Evolutionary conservation across 2,113 vertebrate genomes (phyloP), one percentile per base, ranked within the genome.

Genomic region (Ictalurus punctatus): DNA sequence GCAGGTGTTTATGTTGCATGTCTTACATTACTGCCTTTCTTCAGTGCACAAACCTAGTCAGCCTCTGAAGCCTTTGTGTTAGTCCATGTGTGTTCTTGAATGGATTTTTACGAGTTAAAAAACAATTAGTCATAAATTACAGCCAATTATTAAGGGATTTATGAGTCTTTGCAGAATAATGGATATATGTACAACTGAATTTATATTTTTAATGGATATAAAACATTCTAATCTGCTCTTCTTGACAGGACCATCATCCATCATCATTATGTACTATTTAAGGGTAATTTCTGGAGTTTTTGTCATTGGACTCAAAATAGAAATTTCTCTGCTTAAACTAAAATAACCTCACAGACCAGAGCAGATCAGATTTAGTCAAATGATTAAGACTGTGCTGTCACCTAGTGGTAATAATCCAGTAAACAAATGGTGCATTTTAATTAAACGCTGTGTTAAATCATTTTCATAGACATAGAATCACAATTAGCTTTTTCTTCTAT

Each of bases 1-100:
- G 63, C 86, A 90, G 86, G 83, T 87, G 90, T 90, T 94, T 94
- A 81, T 40, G 69, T 61, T 83, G 89, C 92, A 90, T 63, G 91
- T 93, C 92, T 91, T 90, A 89, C 73, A 37, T 92, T 90, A 86
- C 84, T 85, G 86, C 88, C 80, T 91, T 89, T 88, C 71, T 74
- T 88, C 56, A 6, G 52, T 92, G 92, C 86, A 92, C 73, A 89
- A 81, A 76, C 79, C 90, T 84, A 84, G 91, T 91, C 87, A 89
- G 84, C 89, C 14, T 73, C 34, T 58, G 16, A 44, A 54, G 76
- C 52, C 58, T 85, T 89, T 87, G 76, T 89, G 21, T 52, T 86
- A 16, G 34, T 82, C 30, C n/a, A 23, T 82, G 17, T 4, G n/a
- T 82, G n/a, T 83, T 40, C 81, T 83, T 37, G 6, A 83, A 52